A percentile compares a stretch with the other conserved stretches of the same genome.
These are phyloP conservation scores for Salmo trutta DNA, from an alignment of 2,797 vertebrate genomes.

Conservation along the genomic window DNA sequence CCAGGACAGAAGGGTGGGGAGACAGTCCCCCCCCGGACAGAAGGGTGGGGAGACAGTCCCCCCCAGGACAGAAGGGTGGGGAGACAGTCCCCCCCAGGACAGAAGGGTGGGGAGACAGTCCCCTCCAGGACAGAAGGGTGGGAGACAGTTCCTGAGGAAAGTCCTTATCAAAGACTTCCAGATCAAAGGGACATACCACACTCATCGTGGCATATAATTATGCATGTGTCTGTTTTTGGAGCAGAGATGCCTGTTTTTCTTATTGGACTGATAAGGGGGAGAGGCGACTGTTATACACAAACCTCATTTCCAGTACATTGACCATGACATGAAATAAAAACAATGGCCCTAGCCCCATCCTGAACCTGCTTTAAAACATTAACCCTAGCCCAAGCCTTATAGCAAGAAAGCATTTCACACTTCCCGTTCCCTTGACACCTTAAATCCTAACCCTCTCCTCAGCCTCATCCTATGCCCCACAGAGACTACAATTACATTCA, in stretches of 20 bases:
- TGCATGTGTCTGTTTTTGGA: slow-evolving; percentile 24
- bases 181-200: slow-evolving; percentile 48
- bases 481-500: background rate
- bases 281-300: slow-evolving; percentile 11
- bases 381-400: background rate
- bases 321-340: background rate
- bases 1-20: too few relatives aligned
- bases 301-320: background rate
- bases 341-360: too few relatives aligned
- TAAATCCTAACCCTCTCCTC: background rate
- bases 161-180: slow-evolving; percentile 38
- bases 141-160: background rate
- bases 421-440: background rate
- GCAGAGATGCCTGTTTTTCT: slow-evolving; percentile 25
- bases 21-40: too few relatives aligned
- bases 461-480: background rate
- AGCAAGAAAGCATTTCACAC: background rate
- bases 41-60: too few relatives aligned
- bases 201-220: slow-evolving; percentile 31
- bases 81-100: too few relatives aligned
- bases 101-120: too few relatives aligned
- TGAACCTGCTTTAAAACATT: background rate
- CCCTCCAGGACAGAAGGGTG: too few relatives aligned
- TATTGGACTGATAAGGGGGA: slow-evolving; percentile 42
- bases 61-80: too few relatives aligned